Conservation (phyloP, 2,113 vertebrate genomes). For the Perca schrenkii region DNA sequence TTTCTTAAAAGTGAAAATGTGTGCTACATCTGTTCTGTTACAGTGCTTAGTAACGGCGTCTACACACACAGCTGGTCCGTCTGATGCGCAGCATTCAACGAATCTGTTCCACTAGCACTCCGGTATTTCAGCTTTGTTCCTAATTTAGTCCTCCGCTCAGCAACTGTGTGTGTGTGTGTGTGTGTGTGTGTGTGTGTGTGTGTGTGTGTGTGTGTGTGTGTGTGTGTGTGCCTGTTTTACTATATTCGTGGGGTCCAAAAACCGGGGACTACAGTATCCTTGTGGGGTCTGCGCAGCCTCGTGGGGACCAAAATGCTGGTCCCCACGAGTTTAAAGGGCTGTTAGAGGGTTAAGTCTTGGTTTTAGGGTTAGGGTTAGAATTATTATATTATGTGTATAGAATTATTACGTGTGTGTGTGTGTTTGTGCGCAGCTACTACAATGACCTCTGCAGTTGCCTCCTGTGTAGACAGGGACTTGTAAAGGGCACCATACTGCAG, state of each 20-base stretch:
- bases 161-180: slow-evolving; percentile 42
- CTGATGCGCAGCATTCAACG: slow-evolving; percentile 44
- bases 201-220: neutral
- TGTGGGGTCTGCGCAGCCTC: no score
- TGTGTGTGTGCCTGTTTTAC: no score
- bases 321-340: no score
- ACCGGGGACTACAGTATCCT: no score
- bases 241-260: no score
- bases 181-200: neutral
- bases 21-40: slow-evolving; percentile 58
- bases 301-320: no score
- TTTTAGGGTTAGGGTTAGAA: no score
- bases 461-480: slow-evolving; percentile 47
- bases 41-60: slow-evolving; percentile 36
- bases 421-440: slow-evolving; percentile 3
- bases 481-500: slow-evolving; percentile 63
- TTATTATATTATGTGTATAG: no score
- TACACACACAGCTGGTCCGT: slow-evolving; percentile 64
- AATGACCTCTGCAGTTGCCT: slow-evolving; percentile 56
- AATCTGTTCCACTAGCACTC: slow-evolving; percentile 34
- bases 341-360: no score
- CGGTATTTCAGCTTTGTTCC: slow-evolving; percentile 51
- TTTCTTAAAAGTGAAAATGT: slow-evolving; percentile 35
- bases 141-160: slow-evolving; percentile 69
- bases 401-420: slow-evolving; percentile 1